Evolutionary conservation across 2,888 invertebrate genomes (phyloP).

Genomic region (Thalpophila matura): DNA sequence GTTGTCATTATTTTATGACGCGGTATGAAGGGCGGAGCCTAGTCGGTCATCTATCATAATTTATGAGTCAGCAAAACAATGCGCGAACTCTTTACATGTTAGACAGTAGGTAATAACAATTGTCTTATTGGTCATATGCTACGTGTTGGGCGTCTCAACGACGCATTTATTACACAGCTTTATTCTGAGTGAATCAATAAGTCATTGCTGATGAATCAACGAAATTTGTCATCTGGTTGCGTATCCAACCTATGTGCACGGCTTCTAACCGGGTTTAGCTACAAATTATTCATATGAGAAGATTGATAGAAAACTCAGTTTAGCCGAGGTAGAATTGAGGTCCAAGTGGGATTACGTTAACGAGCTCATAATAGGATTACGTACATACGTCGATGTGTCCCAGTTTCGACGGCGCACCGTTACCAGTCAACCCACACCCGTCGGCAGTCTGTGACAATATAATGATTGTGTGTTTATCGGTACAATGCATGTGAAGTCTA

Average conservation of each 20-base stretch:
- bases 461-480: constrained; percentile 85
- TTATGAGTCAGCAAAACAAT: constrained; percentile 76
- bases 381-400: constrained; percentile 83
- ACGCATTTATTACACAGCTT: constrained; percentile 65
- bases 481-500: constrained; percentile 71
- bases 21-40: constrained; percentile 73
- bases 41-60: constrained; percentile 75
- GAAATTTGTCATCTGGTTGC: constrained; percentile 33
- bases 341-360: constrained; percentile 84
- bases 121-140: constrained; percentile 68
- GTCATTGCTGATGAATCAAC: constrained; percentile 66
- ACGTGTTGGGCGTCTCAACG: constrained; percentile 66
- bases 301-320: constrained; percentile 60
- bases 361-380: constrained; percentile 89
- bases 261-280: constrained; percentile 13
- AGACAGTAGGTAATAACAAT: constrained; percentile 65
- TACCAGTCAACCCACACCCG: constrained; percentile 81
- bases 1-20: constrained; percentile 78
- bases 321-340: constrained; percentile 73
- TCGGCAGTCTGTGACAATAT: constrained; percentile 83
- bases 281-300: constrained; percentile 37
- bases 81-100: constrained; percentile 62
- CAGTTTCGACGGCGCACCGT: constrained; percentile 82
- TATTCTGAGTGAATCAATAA: constrained; percentile 67
- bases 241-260: constrained; percentile 37